A percentile compares a stretch with the other conserved stretches of the same genome.
Evolutionary conservation across 2,888 invertebrate species (phyloP).

Genomic region (Oscheius myriophilus): DNA sequence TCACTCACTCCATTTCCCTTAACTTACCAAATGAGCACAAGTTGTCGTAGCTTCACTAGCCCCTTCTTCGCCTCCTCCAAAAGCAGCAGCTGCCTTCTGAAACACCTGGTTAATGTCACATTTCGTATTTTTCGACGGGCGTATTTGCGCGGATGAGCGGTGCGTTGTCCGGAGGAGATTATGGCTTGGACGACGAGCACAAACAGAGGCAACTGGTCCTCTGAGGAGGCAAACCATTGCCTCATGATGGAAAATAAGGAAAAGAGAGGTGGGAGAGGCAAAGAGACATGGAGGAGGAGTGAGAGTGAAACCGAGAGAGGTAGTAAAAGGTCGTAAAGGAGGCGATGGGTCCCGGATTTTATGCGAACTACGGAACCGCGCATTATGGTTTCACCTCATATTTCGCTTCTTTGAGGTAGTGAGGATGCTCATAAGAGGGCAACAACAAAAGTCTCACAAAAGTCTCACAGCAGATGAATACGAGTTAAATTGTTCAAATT

Average conservation of each 20-base stretch:
- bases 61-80: constrained; percentile 10
- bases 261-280: background rate
- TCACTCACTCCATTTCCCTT: too few relatives aligned
- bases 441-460: too few relatives aligned
- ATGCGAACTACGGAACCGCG: too few relatives aligned
- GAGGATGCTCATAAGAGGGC: too few relatives aligned
- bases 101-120: too few relatives aligned
- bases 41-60: background rate
- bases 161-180: constrained; percentile 27
- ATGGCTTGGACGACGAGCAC: constrained; percentile 25
- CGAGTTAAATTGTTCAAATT: too few relatives aligned
- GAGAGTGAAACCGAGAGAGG: background rate
- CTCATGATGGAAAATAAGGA: background rate
- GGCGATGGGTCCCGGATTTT: too few relatives aligned
- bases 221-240: background rate
- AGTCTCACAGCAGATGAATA: too few relatives aligned
- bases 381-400: too few relatives aligned
- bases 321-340: background rate
- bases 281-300: background rate
- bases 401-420: too few relatives aligned
- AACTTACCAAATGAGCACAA: constrained; percentile 23
- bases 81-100: background rate
- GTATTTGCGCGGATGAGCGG: background rate
- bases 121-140: too few relatives aligned
- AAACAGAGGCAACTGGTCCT: constrained; percentile 11